Evolutionary conservation across 2,113 vertebrate genomes (phyloP).

Genomic region (Cryptoleucopteryx plumbea): DNA sequence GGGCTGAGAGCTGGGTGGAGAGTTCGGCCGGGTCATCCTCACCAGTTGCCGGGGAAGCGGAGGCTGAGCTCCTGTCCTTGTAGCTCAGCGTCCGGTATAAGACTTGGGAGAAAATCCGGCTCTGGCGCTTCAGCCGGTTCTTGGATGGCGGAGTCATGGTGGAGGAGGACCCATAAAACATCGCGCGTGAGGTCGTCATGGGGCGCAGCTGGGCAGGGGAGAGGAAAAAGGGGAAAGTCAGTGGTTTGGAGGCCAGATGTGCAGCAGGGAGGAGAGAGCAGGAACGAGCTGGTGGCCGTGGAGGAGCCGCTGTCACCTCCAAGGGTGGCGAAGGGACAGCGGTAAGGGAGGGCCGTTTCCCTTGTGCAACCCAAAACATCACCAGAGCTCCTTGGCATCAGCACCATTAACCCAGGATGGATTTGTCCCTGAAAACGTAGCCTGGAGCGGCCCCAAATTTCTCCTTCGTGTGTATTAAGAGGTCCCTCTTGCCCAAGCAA

Average conservation of each 20-base stretch:
- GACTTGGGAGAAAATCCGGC: conserved; percentile 87
- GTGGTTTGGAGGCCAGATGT: not conserved
- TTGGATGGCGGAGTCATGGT: conserved; percentile 90
- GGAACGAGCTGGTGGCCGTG: rapidly evolving
- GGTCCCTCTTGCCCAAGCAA: not conserved
- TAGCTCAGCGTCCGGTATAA: conserved; percentile 91
- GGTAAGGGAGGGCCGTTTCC: rapidly evolving
- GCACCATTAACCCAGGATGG: not conserved
- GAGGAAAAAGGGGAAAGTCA: not conserved
- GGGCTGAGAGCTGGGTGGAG: conserved; percentile 91
- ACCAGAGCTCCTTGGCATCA: not conserved
- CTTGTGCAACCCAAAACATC: not conserved
- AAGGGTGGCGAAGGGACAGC: not conserved
- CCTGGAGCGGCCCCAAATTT: not conserved
- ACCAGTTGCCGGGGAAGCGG: conserved; percentile 46
- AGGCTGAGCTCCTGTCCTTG: conserved; percentile 79
- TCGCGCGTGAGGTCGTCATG: conserved; percentile 56
- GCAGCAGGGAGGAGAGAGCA: not conserved
- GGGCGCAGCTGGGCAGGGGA: not conserved
- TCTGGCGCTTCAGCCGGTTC: conserved; percentile 88
- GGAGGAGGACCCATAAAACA: conserved; percentile 91
- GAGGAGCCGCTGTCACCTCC: not conserved
- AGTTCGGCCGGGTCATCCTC: conserved; percentile 89
- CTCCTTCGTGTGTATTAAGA: not conserved
- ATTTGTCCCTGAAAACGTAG: not conserved